phyloP scores from a whole-genome alignment of 1,140 invertebrate genomes.

The Pomacea maculata region DNA sequence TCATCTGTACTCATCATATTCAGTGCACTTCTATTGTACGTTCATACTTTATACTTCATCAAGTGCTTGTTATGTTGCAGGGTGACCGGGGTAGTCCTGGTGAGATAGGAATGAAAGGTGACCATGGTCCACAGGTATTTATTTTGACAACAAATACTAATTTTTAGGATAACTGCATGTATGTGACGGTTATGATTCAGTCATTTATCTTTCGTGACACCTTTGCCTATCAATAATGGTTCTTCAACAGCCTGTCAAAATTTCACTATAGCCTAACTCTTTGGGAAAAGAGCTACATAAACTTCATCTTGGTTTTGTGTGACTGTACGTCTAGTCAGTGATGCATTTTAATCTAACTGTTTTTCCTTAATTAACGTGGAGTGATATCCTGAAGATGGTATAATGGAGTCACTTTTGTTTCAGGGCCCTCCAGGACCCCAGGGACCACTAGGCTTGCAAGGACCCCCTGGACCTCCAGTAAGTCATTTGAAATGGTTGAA shows the following conservation, averaged over 20 bases:
- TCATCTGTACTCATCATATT: too few species aligned
- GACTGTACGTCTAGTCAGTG: background rate
- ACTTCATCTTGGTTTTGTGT: background rate
- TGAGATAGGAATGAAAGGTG: conserved; percentile 72
- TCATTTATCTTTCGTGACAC: too few species aligned
- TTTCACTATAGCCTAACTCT: too few species aligned
- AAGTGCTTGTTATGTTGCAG: conserved; percentile 39
- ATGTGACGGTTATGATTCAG: background rate
- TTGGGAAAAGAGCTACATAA: too few species aligned
- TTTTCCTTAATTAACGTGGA: background rate
- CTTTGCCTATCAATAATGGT: too few species aligned
- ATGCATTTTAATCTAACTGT: too few species aligned
- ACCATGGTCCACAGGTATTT: conserved; percentile 45
- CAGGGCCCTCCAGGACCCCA: conserved; percentile 80
- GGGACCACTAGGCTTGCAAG: conserved; percentile 54
- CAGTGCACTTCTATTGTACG: background rate
- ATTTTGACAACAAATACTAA: background rate
- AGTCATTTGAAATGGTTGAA: conserved; percentile 21
- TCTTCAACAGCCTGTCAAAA: too few species aligned
- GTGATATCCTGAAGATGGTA: background rate
- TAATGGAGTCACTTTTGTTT: conserved; percentile 42
- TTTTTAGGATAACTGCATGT: background rate
- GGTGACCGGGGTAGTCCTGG: conserved; percentile 75
- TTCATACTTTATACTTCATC: conserved; percentile 68
- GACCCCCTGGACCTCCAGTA: conserved; percentile 51